Conservation (phyloP, 37 sponge, comb jelly and placozoan species). For the Hormiphora californensis region DNA sequence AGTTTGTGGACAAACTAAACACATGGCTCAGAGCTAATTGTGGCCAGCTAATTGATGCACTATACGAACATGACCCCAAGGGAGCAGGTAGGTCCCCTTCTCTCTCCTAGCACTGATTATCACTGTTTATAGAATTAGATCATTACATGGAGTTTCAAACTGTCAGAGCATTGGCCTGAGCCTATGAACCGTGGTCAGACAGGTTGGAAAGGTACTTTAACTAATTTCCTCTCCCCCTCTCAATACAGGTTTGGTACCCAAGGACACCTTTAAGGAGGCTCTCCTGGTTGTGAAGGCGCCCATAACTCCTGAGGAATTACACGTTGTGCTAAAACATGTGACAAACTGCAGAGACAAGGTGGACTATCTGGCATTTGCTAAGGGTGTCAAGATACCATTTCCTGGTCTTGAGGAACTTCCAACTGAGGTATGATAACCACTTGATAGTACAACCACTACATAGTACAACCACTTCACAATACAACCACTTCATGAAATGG, state of each 20-base stretch:
- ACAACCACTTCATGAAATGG: too few relatives aligned
- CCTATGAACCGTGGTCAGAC: too few relatives aligned
- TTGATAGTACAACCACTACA: too few relatives aligned
- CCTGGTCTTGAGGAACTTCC: neutral
- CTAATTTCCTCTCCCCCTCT: neutral
- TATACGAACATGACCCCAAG: neutral
- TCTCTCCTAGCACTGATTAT: neutral
- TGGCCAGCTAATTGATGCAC: conserved; percentile 21
- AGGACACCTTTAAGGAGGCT: neutral
- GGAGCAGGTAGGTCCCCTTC: neutral
- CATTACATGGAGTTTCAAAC: too few relatives aligned
- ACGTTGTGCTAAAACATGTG: neutral
- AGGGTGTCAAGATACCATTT: conserved; percentile 1
- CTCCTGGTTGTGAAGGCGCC: conserved; percentile 2
- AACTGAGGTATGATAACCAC: conserved; percentile 7
- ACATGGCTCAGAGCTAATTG: conserved; percentile 32
- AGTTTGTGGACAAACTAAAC: conserved; percentile 19
- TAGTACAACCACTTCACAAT: too few relatives aligned
- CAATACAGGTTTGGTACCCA: neutral
- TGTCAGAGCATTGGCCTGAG: too few relatives aligned
- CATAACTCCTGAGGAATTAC: neutral
- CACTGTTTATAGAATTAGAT: too few relatives aligned
- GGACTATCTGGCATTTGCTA: conserved; percentile 14
- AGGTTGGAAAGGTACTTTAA: neutral
- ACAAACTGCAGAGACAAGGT: neutral